Percentiles rank a stretch among this genome's conserved stretches.
phyloP scores from a whole-genome alignment of 2,113 vertebrate genomes.

The Circaetus cinerascens region DNA sequence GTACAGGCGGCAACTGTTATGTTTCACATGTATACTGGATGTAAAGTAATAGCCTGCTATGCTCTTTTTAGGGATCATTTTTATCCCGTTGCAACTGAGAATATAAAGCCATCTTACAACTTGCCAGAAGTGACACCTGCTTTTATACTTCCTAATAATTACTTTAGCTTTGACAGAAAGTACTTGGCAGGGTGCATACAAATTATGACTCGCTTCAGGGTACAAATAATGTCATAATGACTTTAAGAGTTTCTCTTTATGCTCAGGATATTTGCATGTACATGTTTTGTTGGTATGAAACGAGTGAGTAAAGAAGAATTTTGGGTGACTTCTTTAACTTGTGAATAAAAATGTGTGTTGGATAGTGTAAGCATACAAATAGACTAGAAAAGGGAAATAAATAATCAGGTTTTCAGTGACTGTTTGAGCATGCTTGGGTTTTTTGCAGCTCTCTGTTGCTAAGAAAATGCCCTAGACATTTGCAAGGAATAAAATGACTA shows the following conservation, averaged over 20 bases:
- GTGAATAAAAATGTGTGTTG: neutral
- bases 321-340: neutral
- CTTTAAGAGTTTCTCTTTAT: conserved; percentile 40
- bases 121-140: conserved; percentile 69
- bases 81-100: conserved; percentile 50
- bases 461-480: neutral
- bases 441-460: neutral
- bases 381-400: neutral
- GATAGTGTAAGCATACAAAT: neutral
- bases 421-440: neutral
- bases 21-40: conserved; percentile 22
- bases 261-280: neutral
- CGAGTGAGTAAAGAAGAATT: neutral
- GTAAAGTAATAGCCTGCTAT: conserved; percentile 38
- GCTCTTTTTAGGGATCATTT: conserved; percentile 68
- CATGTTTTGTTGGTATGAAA: conserved; percentile 19
- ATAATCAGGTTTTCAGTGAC: neutral
- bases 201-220: conserved; percentile 41
- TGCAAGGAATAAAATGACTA: neutral
- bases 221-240: conserved; percentile 59
- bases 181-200: conserved; percentile 50
- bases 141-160: conserved; percentile 74
- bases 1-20: neutral
- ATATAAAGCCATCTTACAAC: conserved; percentile 51
- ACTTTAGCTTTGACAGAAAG: conserved; percentile 64